These are phyloP conservation scores for Acyrthosiphon pisum DNA, from an alignment of 1,140 invertebrate species.

Conservation along the genomic window DNA sequence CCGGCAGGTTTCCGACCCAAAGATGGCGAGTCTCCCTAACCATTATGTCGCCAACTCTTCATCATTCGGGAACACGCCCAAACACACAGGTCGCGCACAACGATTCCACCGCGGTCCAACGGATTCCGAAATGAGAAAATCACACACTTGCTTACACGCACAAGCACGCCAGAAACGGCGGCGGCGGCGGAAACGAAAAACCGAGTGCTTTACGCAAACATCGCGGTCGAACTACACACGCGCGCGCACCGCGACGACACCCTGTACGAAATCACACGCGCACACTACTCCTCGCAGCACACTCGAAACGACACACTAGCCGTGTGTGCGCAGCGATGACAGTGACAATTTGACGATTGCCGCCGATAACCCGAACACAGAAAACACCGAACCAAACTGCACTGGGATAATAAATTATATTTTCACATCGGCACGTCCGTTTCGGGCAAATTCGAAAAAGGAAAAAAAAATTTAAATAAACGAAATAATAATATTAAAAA, in stretches of 20 bases:
- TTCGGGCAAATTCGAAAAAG: background rate
- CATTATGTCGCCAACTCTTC: slow-evolving; percentile 87
- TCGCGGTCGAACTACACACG: background rate
- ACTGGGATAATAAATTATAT: background rate
- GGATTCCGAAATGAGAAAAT: background rate
- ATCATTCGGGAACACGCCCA: slow-evolving; percentile 65
- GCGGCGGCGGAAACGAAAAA: slow-evolving; percentile 24
- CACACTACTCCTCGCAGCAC: background rate
- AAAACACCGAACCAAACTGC: slow-evolving; percentile 41
- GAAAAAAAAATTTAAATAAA: background rate
- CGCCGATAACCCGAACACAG: slow-evolving; percentile 6
- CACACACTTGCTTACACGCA: background rate
- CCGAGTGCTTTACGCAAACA: slow-evolving; percentile 27
- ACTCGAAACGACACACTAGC: background rate
- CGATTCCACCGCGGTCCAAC: slow-evolving; percentile 42
- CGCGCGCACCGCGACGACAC: background rate
- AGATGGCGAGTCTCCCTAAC: slow-evolving; percentile 99
- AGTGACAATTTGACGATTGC: background rate
- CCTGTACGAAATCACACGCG: background rate
- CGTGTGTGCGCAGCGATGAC: background rate
- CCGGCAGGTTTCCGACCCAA: slow-evolving; percentile 99
- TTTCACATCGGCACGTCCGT: slow-evolving; percentile 36
- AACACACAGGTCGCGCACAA: slow-evolving; percentile 52
- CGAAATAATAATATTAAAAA: background rate
- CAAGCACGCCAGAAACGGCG: background rate